Base-by-base conservation (phyloP, 2,797 vertebrate genomes). In the Anniella stebbinsi region DNA sequence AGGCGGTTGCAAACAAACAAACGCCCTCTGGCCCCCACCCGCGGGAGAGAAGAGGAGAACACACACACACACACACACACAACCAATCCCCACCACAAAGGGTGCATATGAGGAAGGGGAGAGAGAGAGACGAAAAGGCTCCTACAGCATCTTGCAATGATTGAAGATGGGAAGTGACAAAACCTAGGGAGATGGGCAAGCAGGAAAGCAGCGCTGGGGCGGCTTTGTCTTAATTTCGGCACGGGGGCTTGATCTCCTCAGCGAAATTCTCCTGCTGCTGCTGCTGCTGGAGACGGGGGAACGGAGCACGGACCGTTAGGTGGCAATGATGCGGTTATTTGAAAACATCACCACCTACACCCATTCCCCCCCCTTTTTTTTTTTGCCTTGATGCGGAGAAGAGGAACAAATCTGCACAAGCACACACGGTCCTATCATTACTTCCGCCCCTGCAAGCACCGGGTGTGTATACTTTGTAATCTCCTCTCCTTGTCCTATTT, bases 1-100 rank as follows among this genome's bases (percentile, higher is more conserved):
- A 93, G 96, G 96, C 96, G 95, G 93, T 76, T 95, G 95, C 96
- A 96, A 95, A 96, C 96, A 94, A 96, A 96, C 96, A 97, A 94
- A 96, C 94, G 94, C 94, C 93, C 95, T 88, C 85, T 80, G 80
- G 92, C 93, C 91, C 84, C 93, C 94, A 82, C 91, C 93, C 92
- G 87, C 82, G 66, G 88, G 84, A 54, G 91, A 51, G 0, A n/a
- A 89, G 51, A 76, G 41, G 51, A 33, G 85, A 51, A 38, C 12
- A 28, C n/a, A 86, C 69, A 7, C 70, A 4, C 41, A 4, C 38
- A 48, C 75, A 38, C 23, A n/a, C 41, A 33, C 5, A 54, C 77
- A 23, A 25, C 87, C 25, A 15, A 18, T 38, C 57, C 86, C 60
- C 51, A n/a, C 41, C 73, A 78, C 76, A 80, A 88, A 88, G 86